These are phyloP conservation scores for Parelbella ahira DNA, from an alignment of 2,888 invertebrate genomes.

Conservation along the genomic window DNA sequence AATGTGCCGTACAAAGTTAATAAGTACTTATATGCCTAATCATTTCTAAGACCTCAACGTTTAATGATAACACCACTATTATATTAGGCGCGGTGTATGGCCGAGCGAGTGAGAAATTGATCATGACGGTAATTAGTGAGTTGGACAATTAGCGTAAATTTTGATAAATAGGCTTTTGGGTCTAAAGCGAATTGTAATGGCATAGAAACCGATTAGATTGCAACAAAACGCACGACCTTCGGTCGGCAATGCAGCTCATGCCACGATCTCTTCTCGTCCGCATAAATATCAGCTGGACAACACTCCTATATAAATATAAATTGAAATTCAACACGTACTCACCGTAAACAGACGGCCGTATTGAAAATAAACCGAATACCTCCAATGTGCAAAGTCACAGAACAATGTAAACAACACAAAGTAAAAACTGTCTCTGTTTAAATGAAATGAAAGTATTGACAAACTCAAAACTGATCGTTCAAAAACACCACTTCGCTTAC, in stretches of 20 bases:
- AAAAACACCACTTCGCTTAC: slow-evolving; percentile 63
- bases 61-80: slow-evolving; percentile 10
- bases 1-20: background rate
- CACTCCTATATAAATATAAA: slow-evolving; percentile 54
- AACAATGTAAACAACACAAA: slow-evolving; percentile 70
- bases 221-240: slow-evolving; percentile 58
- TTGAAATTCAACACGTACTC: slow-evolving; percentile 67
- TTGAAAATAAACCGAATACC: slow-evolving; percentile 67
- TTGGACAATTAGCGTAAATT: slow-evolving; percentile 14
- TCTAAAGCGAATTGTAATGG: slow-evolving; percentile 40
- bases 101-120: slow-evolving; percentile 7
- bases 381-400: slow-evolving; percentile 68
- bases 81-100: background rate
- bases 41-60: slow-evolving; percentile 12
- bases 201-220: slow-evolving; percentile 54
- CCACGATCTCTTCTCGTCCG: slow-evolving; percentile 55
- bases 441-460: slow-evolving; percentile 50
- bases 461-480: slow-evolving; percentile 45
- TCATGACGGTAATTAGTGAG: slow-evolving; percentile 18
- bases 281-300: slow-evolving; percentile 64
- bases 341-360: slow-evolving; percentile 70
- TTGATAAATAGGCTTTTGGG: slow-evolving; percentile 29
- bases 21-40: slow-evolving; percentile 9
- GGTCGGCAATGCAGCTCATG: slow-evolving; percentile 58
- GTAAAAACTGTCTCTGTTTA: slow-evolving; percentile 54